A percentile compares a stretch with the other conserved stretches of the same genome.
Evolutionary conservation across 2,797 vertebrate genomes (phyloP).

Genomic region (Spinus olivaceus): DNA sequence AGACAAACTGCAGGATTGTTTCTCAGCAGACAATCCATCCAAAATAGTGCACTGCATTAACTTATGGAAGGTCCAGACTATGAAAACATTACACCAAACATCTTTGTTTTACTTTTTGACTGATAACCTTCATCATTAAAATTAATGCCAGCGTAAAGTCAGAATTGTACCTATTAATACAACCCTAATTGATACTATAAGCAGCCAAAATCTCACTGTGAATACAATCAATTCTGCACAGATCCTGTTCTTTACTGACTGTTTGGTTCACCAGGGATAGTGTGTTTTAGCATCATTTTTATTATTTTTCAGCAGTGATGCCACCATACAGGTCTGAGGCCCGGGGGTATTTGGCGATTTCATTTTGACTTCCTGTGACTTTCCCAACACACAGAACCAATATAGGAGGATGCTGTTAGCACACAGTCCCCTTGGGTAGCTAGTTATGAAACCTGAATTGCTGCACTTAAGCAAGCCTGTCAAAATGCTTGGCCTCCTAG

Average conservation of each 20-base stretch:
- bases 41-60: background rate
- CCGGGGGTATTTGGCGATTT: slow-evolving; percentile 40
- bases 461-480: slow-evolving; percentile 79
- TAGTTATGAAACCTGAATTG: slow-evolving; percentile 75
- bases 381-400: slow-evolving; percentile 56
- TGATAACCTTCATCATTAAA: slow-evolving; percentile 73
- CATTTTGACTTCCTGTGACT: slow-evolving; percentile 70
- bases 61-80: background rate
- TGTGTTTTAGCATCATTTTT: slow-evolving; percentile 23
- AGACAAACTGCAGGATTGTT: background rate
- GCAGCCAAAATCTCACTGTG: slow-evolving; percentile 42
- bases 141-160: slow-evolving; percentile 61
- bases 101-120: slow-evolving; percentile 59
- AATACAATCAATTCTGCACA: slow-evolving; percentile 60
- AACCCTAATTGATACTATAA: slow-evolving; percentile 62
- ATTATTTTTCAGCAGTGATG: slow-evolving; percentile 54
- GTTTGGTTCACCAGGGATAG: background rate
- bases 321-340: slow-evolving; percentile 38
- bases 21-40: background rate
- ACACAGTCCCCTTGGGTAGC: slow-evolving; percentile 65
- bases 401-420: slow-evolving; percentile 61
- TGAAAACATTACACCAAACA: slow-evolving; percentile 41
- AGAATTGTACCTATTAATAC: slow-evolving; percentile 68
- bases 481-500: slow-evolving; percentile 77
- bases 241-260: slow-evolving; percentile 66